Evolutionary conservation across 1,140 invertebrate genomes (phyloP).

Genomic region (Palaemon carinicauda): DNA sequence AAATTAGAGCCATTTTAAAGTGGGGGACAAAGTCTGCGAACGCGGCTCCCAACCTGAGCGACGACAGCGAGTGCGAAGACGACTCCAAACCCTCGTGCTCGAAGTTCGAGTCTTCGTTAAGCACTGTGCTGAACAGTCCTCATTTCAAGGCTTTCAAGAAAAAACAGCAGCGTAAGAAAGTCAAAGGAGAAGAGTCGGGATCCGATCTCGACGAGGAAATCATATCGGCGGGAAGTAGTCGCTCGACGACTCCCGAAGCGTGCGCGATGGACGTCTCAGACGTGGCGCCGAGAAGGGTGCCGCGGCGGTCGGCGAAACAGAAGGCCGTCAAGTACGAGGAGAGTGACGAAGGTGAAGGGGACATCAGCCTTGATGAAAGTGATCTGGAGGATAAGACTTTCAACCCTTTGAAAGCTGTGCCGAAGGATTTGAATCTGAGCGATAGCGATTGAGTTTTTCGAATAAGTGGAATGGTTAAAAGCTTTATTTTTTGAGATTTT

Average conservation of each 20-base stretch:
- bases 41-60: constrained; percentile 28
- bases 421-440: too few relatives aligned
- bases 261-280: background rate
- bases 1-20: constrained; percentile 49
- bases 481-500: too few relatives aligned
- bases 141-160: too few relatives aligned
- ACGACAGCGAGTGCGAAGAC: constrained; percentile 42
- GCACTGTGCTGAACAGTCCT: background rate
- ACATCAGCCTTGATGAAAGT: constrained; percentile 47
- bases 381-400: constrained; percentile 44
- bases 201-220: background rate
- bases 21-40: constrained; percentile 26
- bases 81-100: background rate
- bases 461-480: too few relatives aligned
- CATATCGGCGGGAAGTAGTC: constrained; percentile 14
- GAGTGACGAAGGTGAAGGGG: constrained; percentile 1
- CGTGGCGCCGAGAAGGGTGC: background rate
- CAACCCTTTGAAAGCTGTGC: constrained; percentile 28
- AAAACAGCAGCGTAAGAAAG: background rate
- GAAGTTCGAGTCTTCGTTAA: background rate
- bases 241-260: constrained; percentile 33
- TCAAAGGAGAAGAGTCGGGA: background rate
- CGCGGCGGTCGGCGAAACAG: background rate
- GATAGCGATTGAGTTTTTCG: too few relatives aligned
- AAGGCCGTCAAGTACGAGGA: background rate